These are phyloP conservation scores for Stenurella melanura DNA, from an alignment of 2,888 invertebrate genomes.

Conservation along the genomic window DNA sequence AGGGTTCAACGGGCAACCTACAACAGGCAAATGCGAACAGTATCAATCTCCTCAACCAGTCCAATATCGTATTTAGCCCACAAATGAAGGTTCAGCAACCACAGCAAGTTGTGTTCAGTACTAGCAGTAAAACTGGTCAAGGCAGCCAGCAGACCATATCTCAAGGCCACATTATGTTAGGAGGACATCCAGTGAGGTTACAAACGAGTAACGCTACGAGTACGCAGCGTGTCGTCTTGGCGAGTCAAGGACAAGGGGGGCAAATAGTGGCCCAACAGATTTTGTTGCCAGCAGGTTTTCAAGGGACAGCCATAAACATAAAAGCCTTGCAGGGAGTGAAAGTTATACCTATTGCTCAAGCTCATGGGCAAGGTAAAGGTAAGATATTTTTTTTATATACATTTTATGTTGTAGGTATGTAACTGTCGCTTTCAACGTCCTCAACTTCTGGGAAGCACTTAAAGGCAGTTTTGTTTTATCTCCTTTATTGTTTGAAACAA, in stretches of 20 bases:
- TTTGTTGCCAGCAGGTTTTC: slow-evolving; percentile 78
- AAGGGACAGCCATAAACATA: slow-evolving; percentile 78
- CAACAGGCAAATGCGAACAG: slow-evolving; percentile 56
- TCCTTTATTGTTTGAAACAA: no score
- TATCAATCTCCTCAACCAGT: slow-evolving; percentile 67
- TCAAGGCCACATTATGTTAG: slow-evolving; percentile 69
- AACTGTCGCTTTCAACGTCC: no score
- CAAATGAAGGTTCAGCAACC: slow-evolving; percentile 69
- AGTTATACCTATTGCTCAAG: slow-evolving; percentile 76
- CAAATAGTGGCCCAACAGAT: slow-evolving; percentile 76
- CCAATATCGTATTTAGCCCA: slow-evolving; percentile 69
- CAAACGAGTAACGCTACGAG: slow-evolving; percentile 66
- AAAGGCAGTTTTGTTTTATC: no score
- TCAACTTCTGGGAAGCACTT: no score
- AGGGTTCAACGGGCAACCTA: slow-evolving; percentile 41
- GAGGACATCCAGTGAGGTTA: slow-evolving; percentile 70
- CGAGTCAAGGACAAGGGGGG: slow-evolving; percentile 75
- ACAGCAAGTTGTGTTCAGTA: slow-evolving; percentile 68
- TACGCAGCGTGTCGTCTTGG: slow-evolving; percentile 74
- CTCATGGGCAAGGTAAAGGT: slow-evolving; percentile 68
- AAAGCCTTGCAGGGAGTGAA: slow-evolving; percentile 79
- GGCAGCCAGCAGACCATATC: slow-evolving; percentile 57
- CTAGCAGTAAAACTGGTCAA: slow-evolving; percentile 58
- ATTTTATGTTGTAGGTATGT: slow-evolving; percentile 7
- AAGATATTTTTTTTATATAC: slow-evolving; percentile 21